Conservation (phyloP, 2,888 invertebrate species). For the Apotomis capreana region DNA sequence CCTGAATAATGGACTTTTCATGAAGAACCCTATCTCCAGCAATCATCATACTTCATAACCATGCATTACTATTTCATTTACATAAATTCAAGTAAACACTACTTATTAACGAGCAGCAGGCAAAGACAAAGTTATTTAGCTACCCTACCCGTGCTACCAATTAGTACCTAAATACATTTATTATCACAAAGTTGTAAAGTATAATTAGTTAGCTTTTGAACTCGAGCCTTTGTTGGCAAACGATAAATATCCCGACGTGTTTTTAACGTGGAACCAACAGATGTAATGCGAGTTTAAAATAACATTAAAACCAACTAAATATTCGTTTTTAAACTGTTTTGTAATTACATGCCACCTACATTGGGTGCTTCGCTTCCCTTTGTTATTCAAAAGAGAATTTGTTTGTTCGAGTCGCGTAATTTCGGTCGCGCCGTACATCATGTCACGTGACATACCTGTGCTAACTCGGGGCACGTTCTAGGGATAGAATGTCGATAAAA, state of each 20-base stretch:
- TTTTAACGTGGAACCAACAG: not conserved
- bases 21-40: too few species aligned
- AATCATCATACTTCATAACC: too few species aligned
- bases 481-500: too few species aligned
- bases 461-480: too few species aligned
- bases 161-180: not conserved
- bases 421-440: too few species aligned
- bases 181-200: constrained; percentile 1
- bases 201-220: not conserved
- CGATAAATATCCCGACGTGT: not conserved
- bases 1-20: too few species aligned
- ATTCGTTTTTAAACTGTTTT: not conserved
- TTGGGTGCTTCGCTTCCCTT: not conserved
- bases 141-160: not conserved
- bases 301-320: not conserved
- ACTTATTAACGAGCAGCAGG: not conserved
- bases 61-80: not conserved
- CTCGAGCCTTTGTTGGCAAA: not conserved
- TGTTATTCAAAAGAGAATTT: too few species aligned
- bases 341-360: not conserved
- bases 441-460: too few species aligned
- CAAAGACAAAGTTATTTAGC: not conserved
- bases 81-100: not conserved
- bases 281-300: not conserved
- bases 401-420: too few species aligned